Percentiles rank a stretch among this genome's conserved stretches.
Evolutionary conservation across 2,888 invertebrate genomes (phyloP).

Genomic region (Piscicola geometra): DNA sequence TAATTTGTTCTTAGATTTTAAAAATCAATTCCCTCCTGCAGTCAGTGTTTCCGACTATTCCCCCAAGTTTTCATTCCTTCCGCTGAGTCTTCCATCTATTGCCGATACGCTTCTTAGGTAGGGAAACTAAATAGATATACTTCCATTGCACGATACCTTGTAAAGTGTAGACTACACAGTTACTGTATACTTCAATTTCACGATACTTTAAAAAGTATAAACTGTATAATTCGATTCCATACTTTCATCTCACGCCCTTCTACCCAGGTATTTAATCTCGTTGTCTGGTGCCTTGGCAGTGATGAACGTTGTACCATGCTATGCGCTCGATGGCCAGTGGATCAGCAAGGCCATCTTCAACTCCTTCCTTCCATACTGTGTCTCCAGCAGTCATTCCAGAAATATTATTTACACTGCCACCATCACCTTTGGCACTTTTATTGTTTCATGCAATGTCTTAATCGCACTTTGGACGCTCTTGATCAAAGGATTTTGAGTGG

Average conservation of each 20-base stretch:
- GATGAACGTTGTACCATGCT: conserved; percentile 85
- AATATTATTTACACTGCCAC: conserved; percentile 67
- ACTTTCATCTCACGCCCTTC: background rate
- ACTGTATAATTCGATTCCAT: background rate
- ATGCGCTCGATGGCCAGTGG: conserved; percentile 86
- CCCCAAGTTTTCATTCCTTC: conserved; percentile 50
- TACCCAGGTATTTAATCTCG: conserved; percentile 64
- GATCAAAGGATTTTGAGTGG: conserved; percentile 32
- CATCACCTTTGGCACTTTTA: conserved; percentile 69
- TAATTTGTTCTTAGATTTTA: background rate
- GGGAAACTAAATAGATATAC: background rate
- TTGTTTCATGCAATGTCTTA: conserved; percentile 65
- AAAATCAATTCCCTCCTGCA: conserved; percentile 54
- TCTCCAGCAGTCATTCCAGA: conserved; percentile 52
- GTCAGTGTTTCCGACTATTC: conserved; percentile 71
- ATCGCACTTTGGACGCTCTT: conserved; percentile 58
- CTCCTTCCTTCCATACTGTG: conserved; percentile 47
- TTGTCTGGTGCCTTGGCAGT: conserved; percentile 79
- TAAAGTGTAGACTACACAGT: too few species aligned
- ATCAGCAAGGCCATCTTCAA: conserved; percentile 64
- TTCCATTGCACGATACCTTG: too few species aligned
- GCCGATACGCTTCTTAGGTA: conserved; percentile 73
- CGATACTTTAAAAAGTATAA: too few species aligned
- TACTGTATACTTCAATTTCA: too few species aligned
- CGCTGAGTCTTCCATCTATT: conserved; percentile 55